Base-by-base conservation (phyloP, 2,888 invertebrate species). In the Eurytoma adleriae region DNA sequence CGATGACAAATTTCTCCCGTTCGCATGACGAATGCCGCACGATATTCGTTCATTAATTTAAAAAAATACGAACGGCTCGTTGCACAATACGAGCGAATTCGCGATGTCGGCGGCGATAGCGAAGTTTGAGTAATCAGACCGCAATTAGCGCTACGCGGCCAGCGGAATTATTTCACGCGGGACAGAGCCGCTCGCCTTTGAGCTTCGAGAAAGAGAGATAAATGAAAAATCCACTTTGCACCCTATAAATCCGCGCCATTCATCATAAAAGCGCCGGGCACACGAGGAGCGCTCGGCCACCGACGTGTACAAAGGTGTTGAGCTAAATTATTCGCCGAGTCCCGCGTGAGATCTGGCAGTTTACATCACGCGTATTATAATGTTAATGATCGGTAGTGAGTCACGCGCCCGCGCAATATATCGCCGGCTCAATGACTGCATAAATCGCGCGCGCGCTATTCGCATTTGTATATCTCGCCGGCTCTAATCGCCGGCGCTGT, bases 381-480 rank as follows among this genome's bases (percentile, higher is more conserved):
- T 14, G 62, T 64, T 64, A 30, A 30, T 64, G 40, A 64, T 30
- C 13, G 66, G 54, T 13, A 20, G 56, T 59, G 75, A 75, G 50
- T 59, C 68, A 48, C 52, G 20, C 62, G 62, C 5, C 2, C 18
- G 30, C 4, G 24, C n/a, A 13, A 62, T 52, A 24, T 66, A 67
- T 54, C 50, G 57, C 0, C 50, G 2, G 75, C 57, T 57, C 75
- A 68, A 67, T 59, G 57, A 68, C 67, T 75, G 67, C 75, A 74
- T 68, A 75, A 68, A 75, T 75, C 57, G 12, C 57, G 12, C 54
- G 50, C 50, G 20, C 59, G 50, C 52, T 66, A 71, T 59, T 71
- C 52, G 54, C 56, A 56, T 61, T 70, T 56, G n/a, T 52, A 52
- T 27, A 16, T 40, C 20, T 14, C 20, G n/a, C 16, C 13, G 12